These are phyloP conservation scores for Porites lutea DNA, from an alignment of 64 coral and sea anemone genomes.

Conservation along the genomic window DNA sequence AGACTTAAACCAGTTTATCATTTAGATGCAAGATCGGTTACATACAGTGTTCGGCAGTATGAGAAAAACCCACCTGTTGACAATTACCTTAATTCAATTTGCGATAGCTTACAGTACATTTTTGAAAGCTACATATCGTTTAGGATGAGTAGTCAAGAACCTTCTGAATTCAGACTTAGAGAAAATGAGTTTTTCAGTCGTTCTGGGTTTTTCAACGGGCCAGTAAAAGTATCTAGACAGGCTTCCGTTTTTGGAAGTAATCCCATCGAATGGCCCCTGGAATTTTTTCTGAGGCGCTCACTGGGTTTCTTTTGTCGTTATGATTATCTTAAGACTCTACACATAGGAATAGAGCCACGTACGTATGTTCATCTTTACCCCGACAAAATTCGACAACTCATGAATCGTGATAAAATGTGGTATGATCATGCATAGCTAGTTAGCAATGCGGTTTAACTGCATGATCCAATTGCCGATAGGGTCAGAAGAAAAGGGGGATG, in stretches of 20 bases:
- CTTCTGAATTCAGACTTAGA: neutral
- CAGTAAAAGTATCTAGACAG: neutral
- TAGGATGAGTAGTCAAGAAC: neutral
- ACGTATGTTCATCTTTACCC: neutral
- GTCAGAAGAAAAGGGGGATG: too few relatives aligned
- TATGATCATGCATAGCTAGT: too few relatives aligned
- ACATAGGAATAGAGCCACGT: neutral
- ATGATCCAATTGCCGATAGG: too few relatives aligned
- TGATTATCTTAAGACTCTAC: constrained; percentile 4
- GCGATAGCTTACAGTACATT: neutral
- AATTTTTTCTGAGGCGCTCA: neutral
- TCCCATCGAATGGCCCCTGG: neutral
- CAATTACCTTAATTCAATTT: neutral
- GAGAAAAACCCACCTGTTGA: neutral
- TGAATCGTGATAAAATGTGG: too few relatives aligned
- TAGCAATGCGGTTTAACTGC: too few relatives aligned
- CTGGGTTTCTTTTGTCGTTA: neutral
- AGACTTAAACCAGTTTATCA: neutral
- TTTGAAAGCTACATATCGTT: neutral
- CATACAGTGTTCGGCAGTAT: neutral
- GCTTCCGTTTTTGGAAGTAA: too few relatives aligned
- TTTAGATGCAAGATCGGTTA: neutral
- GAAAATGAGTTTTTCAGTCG: neutral
- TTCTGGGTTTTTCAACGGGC: neutral
- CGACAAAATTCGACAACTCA: too few relatives aligned